Evolutionary conservation across 1,140 invertebrate genomes (phyloP), one percentile per base, ranked within the genome.

Genomic region (Radopholus similis): DNA sequence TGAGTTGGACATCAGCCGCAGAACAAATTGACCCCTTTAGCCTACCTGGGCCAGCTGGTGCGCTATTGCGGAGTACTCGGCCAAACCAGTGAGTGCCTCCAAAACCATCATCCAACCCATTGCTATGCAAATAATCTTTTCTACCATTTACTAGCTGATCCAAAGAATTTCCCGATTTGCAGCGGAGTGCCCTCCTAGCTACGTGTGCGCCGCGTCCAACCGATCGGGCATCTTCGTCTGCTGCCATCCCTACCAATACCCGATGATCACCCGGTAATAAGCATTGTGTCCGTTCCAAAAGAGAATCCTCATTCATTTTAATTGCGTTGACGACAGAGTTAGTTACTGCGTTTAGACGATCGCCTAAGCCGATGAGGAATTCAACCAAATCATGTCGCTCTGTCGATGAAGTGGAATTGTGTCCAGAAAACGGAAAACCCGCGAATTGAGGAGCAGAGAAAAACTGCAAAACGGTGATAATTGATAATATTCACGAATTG

Each of bases 151-250:
- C 18, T 18, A 56, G 9, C 38, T 40, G 13, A 18, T 38, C 2
- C 15, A n/a, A n/a, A n/a, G n/a, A n/a, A n/a, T n/a, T n/a, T n/a
- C n/a, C 8, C 21, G 30, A 5, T 49, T 4, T 49, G 1, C 28
- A 40, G 73, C 75, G 26, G 53, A 38, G 15, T 75, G 73, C 26
- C 73, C 73, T 28, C 75, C 73, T 21, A 68, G 42, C 28, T 75
- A 75, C 40, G 35, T 69, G 28, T 75, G 73, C 54, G 34, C 73
- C 18, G 30, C 38, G 28, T 77, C 75, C 28, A 77, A 72, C 23
- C 40, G 55, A 37, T n/a, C 44, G 28, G 73, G 73, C 2, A 6
- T 75, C 15, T 77, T 73, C 63, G 75, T 75, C 15, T 75, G 73
- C 30, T 75, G 73, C 49, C 73, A 73, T 49, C 23, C 30, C 3